phyloP scores from a whole-genome alignment of 2,113 vertebrate species.

The Asarcornis scutulata region DNA sequence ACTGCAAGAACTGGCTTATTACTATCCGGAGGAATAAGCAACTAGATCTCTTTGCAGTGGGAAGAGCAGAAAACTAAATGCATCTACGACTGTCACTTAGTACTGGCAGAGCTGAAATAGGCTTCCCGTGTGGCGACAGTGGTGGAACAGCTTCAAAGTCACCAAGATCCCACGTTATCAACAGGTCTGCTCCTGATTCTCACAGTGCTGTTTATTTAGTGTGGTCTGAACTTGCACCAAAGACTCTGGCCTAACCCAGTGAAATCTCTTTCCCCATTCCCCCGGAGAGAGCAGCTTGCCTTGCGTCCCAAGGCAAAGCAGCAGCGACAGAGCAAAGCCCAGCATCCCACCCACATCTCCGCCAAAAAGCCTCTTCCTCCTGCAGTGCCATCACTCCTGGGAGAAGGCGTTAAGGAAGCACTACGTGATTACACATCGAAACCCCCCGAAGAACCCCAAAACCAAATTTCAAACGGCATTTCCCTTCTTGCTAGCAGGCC shows the following conservation, averaged over 20 bases:
- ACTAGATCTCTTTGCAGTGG: not conserved
- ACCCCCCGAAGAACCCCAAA: not conserved
- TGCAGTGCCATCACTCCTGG: not conserved
- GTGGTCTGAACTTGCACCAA: not conserved
- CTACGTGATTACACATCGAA: rapidly evolving
- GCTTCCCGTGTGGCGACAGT: not conserved
- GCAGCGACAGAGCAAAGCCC: not conserved
- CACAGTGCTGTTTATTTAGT: not conserved
- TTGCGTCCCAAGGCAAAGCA: not conserved
- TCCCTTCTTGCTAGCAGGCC: not conserved
- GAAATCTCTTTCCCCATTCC: not conserved
- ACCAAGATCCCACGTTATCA: not conserved
- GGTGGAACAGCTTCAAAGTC: not conserved
- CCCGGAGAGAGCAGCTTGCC: not conserved
- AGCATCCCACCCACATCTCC: not conserved
- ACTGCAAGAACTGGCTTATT: not conserved
- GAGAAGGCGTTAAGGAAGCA: rapidly evolving
- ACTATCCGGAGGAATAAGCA: not conserved
- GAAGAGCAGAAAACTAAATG: not conserved
- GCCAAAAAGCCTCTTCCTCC: not conserved
- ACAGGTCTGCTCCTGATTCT: not conserved
- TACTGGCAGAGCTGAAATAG: not conserved
- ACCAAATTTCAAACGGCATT: not conserved
- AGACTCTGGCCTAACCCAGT: not conserved
- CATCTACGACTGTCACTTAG: not conserved